Conservation (phyloP, 2,113 vertebrate species). For the Lagenorhynchus albirostris region DNA sequence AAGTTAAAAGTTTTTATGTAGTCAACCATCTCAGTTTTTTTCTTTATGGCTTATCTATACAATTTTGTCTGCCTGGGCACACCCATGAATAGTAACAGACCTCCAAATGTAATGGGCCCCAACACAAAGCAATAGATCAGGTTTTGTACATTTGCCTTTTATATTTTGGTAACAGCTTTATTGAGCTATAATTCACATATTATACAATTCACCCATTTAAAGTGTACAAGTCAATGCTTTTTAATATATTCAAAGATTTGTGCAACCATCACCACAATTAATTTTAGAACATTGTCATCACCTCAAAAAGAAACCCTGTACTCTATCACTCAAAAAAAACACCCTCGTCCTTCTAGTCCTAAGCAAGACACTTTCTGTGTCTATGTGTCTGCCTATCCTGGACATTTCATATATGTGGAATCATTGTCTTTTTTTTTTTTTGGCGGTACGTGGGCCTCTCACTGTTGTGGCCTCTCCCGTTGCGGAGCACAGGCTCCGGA, state of each 20-base stretch:
- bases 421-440: conserved; percentile 19
- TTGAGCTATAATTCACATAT: neutral
- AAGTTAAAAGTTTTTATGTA: neutral
- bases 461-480: too few species aligned
- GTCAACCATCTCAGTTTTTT: neutral
- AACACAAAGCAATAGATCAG: neutral
- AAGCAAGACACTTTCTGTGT: neutral
- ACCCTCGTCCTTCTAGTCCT: neutral
- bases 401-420: neutral
- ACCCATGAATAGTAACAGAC: neutral
- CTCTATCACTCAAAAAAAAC: neutral
- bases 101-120: neutral
- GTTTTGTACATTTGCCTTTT: neutral
- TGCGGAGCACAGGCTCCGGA: too few species aligned
- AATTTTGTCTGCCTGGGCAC: neutral
- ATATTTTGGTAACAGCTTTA: neutral
- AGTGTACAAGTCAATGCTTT: neutral
- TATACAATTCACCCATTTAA: neutral
- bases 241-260: neutral
- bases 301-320: neutral
- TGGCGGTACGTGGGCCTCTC: too few species aligned
- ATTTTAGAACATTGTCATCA: neutral
- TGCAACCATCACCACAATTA: neutral
- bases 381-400: neutral
- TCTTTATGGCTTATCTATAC: neutral